These are phyloP conservation scores for Silurus lanzhouensis DNA, from an alignment of 2,797 vertebrate species.

Conservation along the genomic window DNA sequence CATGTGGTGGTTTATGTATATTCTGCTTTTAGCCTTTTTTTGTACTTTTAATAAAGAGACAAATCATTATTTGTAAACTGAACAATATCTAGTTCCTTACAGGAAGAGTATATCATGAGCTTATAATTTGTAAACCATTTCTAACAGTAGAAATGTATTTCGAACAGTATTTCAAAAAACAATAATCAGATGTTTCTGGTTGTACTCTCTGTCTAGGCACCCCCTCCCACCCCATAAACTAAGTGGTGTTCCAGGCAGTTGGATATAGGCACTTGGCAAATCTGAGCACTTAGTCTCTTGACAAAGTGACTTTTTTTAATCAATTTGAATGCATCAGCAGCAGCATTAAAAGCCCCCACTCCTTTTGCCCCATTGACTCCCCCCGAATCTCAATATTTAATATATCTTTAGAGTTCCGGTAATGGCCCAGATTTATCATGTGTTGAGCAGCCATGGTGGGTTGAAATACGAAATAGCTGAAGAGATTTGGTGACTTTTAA, in stretches of 20 bases:
- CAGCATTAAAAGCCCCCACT: slow-evolving; percentile 29
- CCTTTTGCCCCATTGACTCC: slow-evolving; percentile 38
- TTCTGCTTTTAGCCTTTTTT: not conserved
- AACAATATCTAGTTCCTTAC: not conserved
- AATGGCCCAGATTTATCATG: slow-evolving; percentile 65
- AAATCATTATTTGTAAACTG: not conserved
- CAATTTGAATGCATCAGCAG: slow-evolving; percentile 47
- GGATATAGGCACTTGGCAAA: slow-evolving; percentile 37
- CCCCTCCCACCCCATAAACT: not conserved
- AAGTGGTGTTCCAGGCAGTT: slow-evolving; percentile 27
- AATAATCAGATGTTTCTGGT: not conserved
- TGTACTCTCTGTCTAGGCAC: not conserved
- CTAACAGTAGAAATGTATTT: not conserved
- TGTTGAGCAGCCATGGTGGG: slow-evolving; percentile 63
- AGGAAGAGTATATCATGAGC: not conserved
- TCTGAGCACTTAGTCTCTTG: slow-evolving; percentile 43
- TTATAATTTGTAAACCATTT: not conserved
- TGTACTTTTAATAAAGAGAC: not conserved
- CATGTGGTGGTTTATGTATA: not conserved
- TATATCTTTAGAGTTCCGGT: slow-evolving; percentile 51
- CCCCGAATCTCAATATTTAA: slow-evolving; percentile 51
- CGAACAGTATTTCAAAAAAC: slow-evolving; percentile 12
- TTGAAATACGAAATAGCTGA: slow-evolving; percentile 62
- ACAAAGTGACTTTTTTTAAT: slow-evolving; percentile 51
- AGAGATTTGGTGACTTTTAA: slow-evolving; percentile 56